phyloP scores from a whole-genome alignment of 2,113 vertebrate species.

The Chloebia gouldiae region DNA sequence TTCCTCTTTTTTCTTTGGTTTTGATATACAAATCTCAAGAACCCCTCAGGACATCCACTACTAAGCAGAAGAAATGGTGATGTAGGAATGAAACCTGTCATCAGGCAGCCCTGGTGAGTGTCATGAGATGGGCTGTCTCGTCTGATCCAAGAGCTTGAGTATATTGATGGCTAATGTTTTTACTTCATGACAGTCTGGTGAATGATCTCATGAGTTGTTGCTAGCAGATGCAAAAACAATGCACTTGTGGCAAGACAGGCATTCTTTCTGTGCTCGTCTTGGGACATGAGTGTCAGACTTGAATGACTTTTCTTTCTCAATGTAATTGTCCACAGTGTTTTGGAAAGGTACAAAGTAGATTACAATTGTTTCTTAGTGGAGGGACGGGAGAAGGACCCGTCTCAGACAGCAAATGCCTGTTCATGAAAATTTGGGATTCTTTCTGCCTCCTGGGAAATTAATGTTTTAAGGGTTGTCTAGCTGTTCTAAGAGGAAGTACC shows the following conservation, averaged over 20 bases:
- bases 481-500: neutral
- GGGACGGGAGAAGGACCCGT: neutral
- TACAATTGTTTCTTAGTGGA: neutral
- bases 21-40: neutral
- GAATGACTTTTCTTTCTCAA: neutral
- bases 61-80: neutral
- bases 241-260: neutral
- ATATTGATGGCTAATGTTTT: neutral
- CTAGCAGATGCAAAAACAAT: conserved; percentile 15
- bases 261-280: neutral
- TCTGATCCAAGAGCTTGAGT: neutral
- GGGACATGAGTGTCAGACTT: neutral
- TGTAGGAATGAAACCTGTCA: neutral
- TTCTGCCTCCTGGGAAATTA: neutral
- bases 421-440: neutral
- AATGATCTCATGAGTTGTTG: conserved; percentile 4
- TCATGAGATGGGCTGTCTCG: neutral
- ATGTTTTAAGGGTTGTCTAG: neutral
- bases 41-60: neutral
- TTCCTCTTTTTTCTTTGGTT: neutral
- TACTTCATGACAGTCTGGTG: neutral
- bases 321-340: neutral
- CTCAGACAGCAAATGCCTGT: neutral
- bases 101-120: neutral
- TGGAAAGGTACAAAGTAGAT: neutral